Conservation (phyloP, 2,113 vertebrate species). For the Redunca redunca region DNA sequence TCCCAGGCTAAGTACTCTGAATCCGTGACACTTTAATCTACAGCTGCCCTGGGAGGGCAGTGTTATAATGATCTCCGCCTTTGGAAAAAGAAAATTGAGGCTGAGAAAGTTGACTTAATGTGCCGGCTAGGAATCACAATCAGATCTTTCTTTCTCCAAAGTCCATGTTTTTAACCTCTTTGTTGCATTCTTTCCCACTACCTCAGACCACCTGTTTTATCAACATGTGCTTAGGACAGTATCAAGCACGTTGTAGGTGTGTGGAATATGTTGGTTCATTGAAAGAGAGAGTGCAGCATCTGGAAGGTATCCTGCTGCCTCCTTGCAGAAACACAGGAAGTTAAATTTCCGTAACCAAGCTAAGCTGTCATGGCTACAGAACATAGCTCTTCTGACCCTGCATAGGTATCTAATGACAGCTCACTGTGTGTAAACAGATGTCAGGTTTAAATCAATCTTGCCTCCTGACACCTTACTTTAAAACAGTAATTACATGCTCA, state of each 20-base stretch:
- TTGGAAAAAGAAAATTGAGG: neutral
- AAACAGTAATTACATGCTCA: conserved; percentile 69
- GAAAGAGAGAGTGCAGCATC: neutral
- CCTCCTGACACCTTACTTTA: conserved; percentile 66
- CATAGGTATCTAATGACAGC: conserved; percentile 46
- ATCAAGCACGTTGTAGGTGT: neutral
- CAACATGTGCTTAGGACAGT: neutral
- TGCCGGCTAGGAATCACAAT: neutral
- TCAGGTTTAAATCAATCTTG: conserved; percentile 70
- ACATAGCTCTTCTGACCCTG: conserved; percentile 40
- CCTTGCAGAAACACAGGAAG: conserved; percentile 14
- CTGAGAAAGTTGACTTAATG: neutral
- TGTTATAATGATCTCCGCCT: neutral
- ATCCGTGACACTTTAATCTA: neutral
- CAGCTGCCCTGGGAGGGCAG: neutral
- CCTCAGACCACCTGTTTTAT: neutral
- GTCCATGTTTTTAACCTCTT: neutral
- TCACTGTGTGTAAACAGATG: conserved; percentile 69
- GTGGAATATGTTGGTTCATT: neutral
- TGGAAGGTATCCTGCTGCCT: neutral
- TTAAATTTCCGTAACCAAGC: conserved; percentile 30
- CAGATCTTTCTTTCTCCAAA: neutral
- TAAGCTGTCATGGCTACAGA: neutral
- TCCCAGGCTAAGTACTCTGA: neutral
- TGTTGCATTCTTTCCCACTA: neutral